phyloP scores from a whole-genome alignment of 2,113 vertebrate genomes.

The Myotis davidii region DNA sequence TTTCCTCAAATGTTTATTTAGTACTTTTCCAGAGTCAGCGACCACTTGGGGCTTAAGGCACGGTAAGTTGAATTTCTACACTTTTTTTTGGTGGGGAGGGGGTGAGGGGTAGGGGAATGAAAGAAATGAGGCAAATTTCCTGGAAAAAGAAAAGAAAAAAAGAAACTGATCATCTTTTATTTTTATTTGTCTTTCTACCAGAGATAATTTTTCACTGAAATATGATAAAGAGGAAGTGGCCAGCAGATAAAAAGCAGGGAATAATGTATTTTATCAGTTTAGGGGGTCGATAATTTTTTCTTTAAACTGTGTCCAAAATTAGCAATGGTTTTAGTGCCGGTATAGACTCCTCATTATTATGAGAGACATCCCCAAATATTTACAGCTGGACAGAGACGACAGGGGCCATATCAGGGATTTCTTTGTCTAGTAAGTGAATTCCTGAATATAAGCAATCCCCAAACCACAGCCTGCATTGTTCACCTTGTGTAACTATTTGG shows the following conservation, averaged over 20 bases:
- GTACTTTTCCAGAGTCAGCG: constrained; percentile 54
- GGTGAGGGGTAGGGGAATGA: no score
- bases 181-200: neutral
- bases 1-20: constrained; percentile 60
- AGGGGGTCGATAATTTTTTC: neutral
- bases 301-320: neutral
- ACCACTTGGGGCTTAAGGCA: neutral
- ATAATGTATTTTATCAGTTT: neutral
- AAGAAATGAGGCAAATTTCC: neutral
- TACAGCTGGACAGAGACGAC: neutral
- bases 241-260: neutral
- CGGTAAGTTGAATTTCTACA: constrained; percentile 48
- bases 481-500: neutral
- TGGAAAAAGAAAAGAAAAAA: neutral
- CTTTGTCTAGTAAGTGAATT: neutral
- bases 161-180: neutral
- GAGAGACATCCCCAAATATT: neutral
- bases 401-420: neutral
- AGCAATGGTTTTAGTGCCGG: neutral
- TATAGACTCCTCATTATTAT: neutral
- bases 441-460: neutral
- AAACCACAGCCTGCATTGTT: neutral
- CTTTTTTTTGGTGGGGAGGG: neutral
- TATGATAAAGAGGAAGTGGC: neutral
- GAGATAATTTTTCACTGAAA: constrained; percentile 46